These are phyloP conservation scores for Bembecia ichneumoniformis DNA, from an alignment of 2,888 invertebrate genomes.

Conservation along the genomic window DNA sequence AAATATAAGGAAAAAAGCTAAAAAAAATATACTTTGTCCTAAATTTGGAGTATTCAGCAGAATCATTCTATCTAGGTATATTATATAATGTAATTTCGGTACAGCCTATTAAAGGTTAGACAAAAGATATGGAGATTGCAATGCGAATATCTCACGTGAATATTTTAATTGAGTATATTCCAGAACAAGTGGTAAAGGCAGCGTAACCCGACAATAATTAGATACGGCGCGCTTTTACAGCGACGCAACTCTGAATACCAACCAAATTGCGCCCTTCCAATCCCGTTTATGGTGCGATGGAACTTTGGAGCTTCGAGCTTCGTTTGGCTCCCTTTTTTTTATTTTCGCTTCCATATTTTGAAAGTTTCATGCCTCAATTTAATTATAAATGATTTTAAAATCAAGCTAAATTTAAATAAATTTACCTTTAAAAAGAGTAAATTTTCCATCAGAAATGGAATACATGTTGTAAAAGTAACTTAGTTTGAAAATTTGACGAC, in stretches of 20 bases:
- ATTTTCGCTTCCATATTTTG: conserved; percentile 13
- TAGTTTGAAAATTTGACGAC: too few species aligned
- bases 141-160: not conserved
- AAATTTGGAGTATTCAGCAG: too few species aligned
- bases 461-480: too few species aligned
- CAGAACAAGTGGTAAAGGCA: conserved; percentile 31
- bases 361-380: conserved; percentile 4
- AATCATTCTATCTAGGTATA: too few species aligned
- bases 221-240: conserved; percentile 70
- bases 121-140: too few species aligned
- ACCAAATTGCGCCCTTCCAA: conserved; percentile 68
- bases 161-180: conserved; percentile 23
- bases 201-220: conserved; percentile 63
- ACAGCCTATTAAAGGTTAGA: too few species aligned
- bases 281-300: conserved; percentile 56
- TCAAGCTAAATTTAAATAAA: not conserved
- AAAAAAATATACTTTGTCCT: too few species aligned
- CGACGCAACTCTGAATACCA: conserved; percentile 61
- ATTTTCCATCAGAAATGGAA: too few species aligned
- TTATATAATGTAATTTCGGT: too few species aligned
- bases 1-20: too few species aligned
- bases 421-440: not conserved
- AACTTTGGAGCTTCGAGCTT: conserved; percentile 41
- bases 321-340: conserved; percentile 34
- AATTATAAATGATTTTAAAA: conserved; percentile 5